Evolutionary conservation across 2,797 vertebrate species (phyloP), one percentile per base, ranked within the genome.

Genomic region (Agapornis canus): DNA sequence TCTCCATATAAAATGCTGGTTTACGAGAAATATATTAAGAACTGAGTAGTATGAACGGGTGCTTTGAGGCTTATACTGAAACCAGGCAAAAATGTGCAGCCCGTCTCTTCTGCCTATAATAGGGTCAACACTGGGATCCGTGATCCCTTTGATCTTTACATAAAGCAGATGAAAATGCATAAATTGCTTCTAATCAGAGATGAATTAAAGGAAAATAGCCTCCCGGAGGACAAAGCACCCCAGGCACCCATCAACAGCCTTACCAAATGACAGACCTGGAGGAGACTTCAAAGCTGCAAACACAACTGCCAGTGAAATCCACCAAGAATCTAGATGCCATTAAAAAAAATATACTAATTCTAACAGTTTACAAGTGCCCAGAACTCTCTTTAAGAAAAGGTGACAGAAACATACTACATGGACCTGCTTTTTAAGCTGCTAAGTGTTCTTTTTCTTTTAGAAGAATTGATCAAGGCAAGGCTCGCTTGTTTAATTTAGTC

Each of bases 111-210:
- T 94, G 89, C 95, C 89, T 95, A 54, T 96, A 94, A 96, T 90
- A 87, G 94, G 92, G 96, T 96, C 68, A 88, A 93, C 87, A 59
- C 32, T 92, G 95, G 95, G 96, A 94, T 75, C 91, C 83, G 52
- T 96, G 94, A 81, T 97, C 85, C 95, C 96, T 97, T 97, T 93
- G 94, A 97, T 97, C 92, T 97, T 96, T 96, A 92, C 93, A 96
- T 95, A 96, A 97, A 97, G 94, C 96, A 96, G 96, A 96, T 96
- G 96, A 96, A 97, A 97, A 95, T 97, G 86, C 96, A 98, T 98
- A 97, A 97, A 97, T 98, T 96, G 95, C 94, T 92, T 97, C 95
- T 97, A 96, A 97, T 97, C 90, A 97, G 96, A 96, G 96, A 96
- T 97, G 95, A 97, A 97, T 97, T 98, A 96, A 96, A 96, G 95